Conservation (phyloP, 2,888 invertebrate species). For the Drosophila koepferae region DNA sequence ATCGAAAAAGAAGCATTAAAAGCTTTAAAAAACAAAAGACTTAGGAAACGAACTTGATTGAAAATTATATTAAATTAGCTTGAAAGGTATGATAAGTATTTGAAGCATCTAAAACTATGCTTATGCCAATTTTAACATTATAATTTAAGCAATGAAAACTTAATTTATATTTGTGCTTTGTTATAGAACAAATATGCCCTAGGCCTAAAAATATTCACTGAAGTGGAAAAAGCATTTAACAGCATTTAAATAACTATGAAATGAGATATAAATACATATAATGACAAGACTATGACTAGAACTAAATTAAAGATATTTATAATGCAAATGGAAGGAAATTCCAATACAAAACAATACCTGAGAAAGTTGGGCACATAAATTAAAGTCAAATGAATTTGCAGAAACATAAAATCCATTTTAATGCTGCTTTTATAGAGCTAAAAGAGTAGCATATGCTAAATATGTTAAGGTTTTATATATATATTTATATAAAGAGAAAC, state of each 20-base stretch:
- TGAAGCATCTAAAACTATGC: neutral
- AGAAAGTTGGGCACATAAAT: neutral
- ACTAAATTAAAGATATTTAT: neutral
- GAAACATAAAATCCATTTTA: neutral
- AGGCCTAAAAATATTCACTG: neutral
- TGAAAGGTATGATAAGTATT: neutral
- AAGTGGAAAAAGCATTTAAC: neutral
- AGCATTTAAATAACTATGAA: neutral
- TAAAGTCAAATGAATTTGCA: neutral
- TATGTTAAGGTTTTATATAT: neutral
- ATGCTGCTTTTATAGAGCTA: neutral
- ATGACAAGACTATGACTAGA: neutral
- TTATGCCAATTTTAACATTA: neutral
- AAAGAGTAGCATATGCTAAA: too few species aligned
- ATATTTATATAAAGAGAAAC: neutral
- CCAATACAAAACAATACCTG: neutral
- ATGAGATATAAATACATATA: neutral
- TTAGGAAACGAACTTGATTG: slow-evolving; percentile 48
- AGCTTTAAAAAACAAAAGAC: slow-evolving; percentile 40
- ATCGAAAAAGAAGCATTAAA: too few species aligned
- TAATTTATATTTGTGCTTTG: neutral
- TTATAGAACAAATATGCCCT: neutral
- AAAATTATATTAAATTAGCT: neutral
- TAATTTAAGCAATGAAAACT: slow-evolving; percentile 30
- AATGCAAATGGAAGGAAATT: neutral